Percentiles rank a stretch among this genome's conserved stretches.
phyloP scores from a whole-genome alignment of 2,113 vertebrate genomes.

The Crotalus helleri region DNA sequence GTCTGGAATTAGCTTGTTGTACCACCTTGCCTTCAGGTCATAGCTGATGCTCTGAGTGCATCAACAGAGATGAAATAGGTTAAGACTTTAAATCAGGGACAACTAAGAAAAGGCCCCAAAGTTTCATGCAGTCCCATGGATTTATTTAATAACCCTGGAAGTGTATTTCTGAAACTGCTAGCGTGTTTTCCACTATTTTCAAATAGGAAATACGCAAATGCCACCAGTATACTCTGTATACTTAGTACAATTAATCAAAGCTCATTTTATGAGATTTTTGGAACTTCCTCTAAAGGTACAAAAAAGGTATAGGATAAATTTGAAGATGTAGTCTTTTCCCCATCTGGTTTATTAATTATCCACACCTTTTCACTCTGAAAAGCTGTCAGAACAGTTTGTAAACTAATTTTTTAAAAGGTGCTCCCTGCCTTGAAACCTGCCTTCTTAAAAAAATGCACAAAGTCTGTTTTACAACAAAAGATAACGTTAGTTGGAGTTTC shows the following conservation, averaged over 20 bases:
- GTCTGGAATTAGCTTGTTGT: background rate
- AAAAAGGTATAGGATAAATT: background rate
- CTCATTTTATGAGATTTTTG: background rate
- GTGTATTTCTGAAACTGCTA: background rate
- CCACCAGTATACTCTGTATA: background rate
- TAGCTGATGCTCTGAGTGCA: background rate
- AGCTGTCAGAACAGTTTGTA: background rate
- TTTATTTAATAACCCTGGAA: background rate
- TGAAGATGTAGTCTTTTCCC: background rate
- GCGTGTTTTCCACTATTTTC: background rate
- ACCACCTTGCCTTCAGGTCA: background rate
- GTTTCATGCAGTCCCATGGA: background rate
- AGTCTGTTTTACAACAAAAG: conserved; percentile 26
- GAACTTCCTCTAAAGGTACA: background rate
- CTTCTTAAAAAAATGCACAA: background rate
- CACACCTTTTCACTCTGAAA: background rate
- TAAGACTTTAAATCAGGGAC: background rate
- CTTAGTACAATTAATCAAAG: background rate
- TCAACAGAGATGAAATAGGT: background rate
- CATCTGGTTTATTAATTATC: background rate
- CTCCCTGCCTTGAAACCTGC: background rate
- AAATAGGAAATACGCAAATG: background rate
- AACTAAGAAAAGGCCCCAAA: background rate
- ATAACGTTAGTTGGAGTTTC: background rate
- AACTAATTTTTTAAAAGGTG: background rate